Conservation (phyloP, 1,140 invertebrate genomes). For the Pectinophora gossypiella region DNA sequence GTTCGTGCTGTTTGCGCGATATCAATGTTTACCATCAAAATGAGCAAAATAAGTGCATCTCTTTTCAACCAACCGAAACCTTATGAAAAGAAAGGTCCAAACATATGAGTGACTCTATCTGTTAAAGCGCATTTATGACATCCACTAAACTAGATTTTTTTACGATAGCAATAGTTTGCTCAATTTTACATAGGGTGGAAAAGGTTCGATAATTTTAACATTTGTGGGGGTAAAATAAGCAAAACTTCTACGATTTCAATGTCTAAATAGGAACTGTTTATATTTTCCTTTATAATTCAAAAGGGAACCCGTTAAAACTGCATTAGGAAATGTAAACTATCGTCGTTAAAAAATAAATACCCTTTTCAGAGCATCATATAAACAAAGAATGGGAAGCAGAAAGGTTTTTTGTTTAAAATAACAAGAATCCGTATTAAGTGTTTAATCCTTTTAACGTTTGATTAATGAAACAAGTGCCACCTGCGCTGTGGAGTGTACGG, state of each 20-base stretch:
- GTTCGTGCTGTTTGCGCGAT: conserved; percentile 26
- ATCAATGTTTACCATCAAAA: background rate
- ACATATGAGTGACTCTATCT: conserved; percentile 12
- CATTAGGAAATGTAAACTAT: conserved; percentile 38
- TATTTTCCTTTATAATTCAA: background rate
- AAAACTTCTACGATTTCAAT: background rate
- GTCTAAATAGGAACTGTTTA: background rate
- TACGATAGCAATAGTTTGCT: conserved; percentile 27
- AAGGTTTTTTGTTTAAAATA: conserved; percentile 13
- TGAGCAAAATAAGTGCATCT: conserved; percentile 17
- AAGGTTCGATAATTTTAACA: conserved; percentile 23
- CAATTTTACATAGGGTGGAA: conserved; percentile 30
- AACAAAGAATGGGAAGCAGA: conserved; percentile 12
- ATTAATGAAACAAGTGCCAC: conserved; percentile 21
- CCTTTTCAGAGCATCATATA: conserved; percentile 11
- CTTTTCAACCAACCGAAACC: conserved; percentile 14
- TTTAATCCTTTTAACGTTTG: conserved; percentile 30
- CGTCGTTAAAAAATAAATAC: conserved; percentile 35
- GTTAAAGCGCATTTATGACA: conserved; percentile 29
- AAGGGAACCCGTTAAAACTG: conserved; percentile 16
- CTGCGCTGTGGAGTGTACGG: conserved; percentile 15
- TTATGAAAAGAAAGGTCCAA: conserved; percentile 17
- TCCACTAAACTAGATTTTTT: conserved; percentile 29
- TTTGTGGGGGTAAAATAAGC: background rate
- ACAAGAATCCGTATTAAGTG: conserved; percentile 20